These are phyloP conservation scores for Molothrus ater DNA, from an alignment of 2,797 vertebrate genomes.

Conservation along the genomic window DNA sequence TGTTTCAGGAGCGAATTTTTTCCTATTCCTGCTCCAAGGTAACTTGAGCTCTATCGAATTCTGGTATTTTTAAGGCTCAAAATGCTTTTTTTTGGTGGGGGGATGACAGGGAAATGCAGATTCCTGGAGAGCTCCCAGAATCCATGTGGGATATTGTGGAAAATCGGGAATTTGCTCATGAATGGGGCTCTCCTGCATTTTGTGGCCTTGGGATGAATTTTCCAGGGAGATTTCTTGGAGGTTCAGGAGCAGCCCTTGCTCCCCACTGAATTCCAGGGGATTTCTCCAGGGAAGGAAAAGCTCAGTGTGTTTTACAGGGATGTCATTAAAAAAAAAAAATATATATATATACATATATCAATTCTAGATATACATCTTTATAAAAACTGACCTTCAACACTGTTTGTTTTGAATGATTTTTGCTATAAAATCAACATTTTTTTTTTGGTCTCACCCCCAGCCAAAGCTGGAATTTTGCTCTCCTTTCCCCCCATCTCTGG, in stretches of 20 bases:
- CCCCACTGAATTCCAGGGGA: no score
- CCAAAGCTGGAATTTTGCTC: background rate
- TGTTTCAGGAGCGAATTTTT: no score
- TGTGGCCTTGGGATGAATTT: background rate
- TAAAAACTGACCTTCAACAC: background rate
- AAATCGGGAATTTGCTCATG: no score
- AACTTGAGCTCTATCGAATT: background rate
- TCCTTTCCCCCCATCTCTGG: background rate
- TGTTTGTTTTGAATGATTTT: background rate
- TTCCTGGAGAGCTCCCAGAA: background rate
- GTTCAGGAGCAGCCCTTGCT: no score
- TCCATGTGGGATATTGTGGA: fast-evolving
- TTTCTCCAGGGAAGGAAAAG: no score
- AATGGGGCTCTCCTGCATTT: background rate
- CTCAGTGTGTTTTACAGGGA: no score
- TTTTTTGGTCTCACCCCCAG: background rate
- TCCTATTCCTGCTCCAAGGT: background rate
- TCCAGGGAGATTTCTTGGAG: no score
- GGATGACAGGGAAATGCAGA: background rate
- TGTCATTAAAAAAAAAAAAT: no score
- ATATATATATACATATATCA: background rate
- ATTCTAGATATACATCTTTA: fast-evolving
- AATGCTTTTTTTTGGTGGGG: background rate
- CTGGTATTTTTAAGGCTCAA: background rate
- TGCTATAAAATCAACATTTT: background rate